Conservation (phyloP, 1,140 invertebrate species). For the Frieseomelitta varia region DNA sequence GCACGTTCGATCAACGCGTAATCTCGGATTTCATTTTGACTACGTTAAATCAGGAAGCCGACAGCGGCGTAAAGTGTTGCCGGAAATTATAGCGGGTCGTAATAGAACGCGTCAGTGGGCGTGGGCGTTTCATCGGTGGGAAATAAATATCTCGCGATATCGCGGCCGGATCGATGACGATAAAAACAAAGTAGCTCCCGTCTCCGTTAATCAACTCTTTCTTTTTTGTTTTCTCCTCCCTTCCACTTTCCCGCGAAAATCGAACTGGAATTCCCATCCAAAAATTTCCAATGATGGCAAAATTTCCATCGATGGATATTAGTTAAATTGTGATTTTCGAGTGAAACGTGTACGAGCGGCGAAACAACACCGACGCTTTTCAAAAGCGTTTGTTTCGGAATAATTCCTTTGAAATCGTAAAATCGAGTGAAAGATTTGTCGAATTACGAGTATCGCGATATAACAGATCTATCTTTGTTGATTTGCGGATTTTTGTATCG, state of each 20-base stretch:
- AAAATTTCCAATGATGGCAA: too few relatives aligned
- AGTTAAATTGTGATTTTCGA: not conserved
- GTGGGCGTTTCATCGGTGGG: not conserved
- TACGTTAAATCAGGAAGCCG: slow-evolving; percentile 65
- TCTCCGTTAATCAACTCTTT: not conserved
- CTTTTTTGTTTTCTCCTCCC: not conserved
- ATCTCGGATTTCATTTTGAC: slow-evolving; percentile 74
- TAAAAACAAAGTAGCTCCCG: not conserved
- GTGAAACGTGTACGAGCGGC: not conserved
- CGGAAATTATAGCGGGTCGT: slow-evolving; percentile 35
- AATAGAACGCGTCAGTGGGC: slow-evolving; percentile 14
- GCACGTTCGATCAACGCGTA: slow-evolving; percentile 62
- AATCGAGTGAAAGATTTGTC: not conserved
- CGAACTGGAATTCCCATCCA: not conserved
- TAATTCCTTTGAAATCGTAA: not conserved
- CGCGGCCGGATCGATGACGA: not conserved
- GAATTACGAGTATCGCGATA: not conserved
- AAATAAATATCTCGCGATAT: slow-evolving; percentile 28
- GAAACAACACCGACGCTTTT: not conserved
- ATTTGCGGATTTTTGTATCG: not conserved
- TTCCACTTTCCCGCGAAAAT: not conserved
- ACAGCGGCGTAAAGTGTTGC: slow-evolving; percentile 42
- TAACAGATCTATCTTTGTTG: not conserved
- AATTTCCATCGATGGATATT: not conserved
- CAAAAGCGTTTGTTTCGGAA: not conserved